A percentile compares a stretch with the other conserved stretches of the same genome.
These are phyloP conservation scores for Eupithecia inturbata DNA, from an alignment of 2,888 invertebrate species.

Conservation along the genomic window DNA sequence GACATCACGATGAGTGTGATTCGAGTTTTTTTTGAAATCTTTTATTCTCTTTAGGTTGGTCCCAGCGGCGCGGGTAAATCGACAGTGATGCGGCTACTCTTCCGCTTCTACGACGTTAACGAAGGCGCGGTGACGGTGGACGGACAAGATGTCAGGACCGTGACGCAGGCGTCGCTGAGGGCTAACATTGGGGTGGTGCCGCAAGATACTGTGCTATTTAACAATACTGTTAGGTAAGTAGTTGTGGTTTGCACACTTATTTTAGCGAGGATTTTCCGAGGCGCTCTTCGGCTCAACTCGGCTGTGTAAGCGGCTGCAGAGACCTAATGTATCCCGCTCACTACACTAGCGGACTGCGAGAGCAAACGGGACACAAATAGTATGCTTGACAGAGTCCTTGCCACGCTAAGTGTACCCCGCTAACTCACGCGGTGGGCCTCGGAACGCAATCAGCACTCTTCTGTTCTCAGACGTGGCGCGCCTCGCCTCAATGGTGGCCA, in stretches of 20 bases:
- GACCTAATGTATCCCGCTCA: too few species aligned
- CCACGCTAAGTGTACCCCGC: too few species aligned
- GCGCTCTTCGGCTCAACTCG: neutral
- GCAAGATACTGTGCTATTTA: conserved; percentile 98
- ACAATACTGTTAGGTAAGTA: conserved; percentile 91
- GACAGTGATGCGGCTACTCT: conserved; percentile 96
- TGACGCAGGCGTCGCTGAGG: conserved; percentile 93
- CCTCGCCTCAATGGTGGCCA: too few species aligned
- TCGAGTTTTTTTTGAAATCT: too few species aligned
- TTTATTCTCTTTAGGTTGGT: conserved; percentile 85
- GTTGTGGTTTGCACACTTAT: neutral
- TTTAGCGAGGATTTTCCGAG: neutral
- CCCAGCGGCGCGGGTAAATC: conserved; percentile 97
- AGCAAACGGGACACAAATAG: too few species aligned
- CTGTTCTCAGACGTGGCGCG: too few species aligned
- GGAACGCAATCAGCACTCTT: too few species aligned
- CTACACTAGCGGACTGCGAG: too few species aligned
- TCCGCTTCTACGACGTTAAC: conserved; percentile 98
- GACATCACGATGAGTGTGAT: too few species aligned
- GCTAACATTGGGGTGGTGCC: conserved; percentile 96
- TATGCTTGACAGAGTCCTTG: too few species aligned
- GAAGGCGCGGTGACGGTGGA: conserved; percentile 94
- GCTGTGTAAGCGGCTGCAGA: too few species aligned
- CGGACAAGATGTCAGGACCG: conserved; percentile 93
- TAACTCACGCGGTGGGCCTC: too few species aligned